Evolutionary conservation across 2,113 vertebrate genomes (phyloP), one percentile per base, ranked within the genome.

Genomic region (Esox niger): DNA sequence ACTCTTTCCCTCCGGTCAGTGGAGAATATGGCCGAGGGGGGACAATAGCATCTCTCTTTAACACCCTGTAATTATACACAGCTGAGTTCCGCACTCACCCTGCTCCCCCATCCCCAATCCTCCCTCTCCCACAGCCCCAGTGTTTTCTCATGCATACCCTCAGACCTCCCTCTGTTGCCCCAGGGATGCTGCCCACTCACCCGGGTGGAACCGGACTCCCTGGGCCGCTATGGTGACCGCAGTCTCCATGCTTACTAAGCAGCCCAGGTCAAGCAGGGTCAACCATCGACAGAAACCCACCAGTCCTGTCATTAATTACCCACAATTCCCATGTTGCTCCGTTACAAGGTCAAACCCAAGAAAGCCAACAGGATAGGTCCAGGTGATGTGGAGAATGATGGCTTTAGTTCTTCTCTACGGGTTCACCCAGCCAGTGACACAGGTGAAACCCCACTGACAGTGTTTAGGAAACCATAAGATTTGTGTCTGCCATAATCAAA

Each of bases 271-370:
- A 86, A 71, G 74, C 20, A 3, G 30, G 86, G 84, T 89, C 85
- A 89, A 86, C 78, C 76, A 71, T 78, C 81, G 82, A 86, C 83
- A 87, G 82, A 79, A 59, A 77, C 62, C 66, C 81, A 66, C 79
- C 80, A 86, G 23, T 56, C 81, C 86, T 88, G 86, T 80, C 81
- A 86, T 87, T 83, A 86, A 88, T 89, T 86, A 86, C 78, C 78
- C 70, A 82, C 23, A 73, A 67, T 76, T 78, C 85, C 81, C 30
- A 69, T 78, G 83, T 2, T 2, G n/a, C 69, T 76, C 65, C 63
- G 32, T 7, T 43, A 15, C 38, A 17, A 15, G 13, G 38, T 43
- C 38, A 43, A n/a, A 43, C 38, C 73, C 63, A 67, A 75, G 68
- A 67, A 67, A 69, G 73, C 73, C 46, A 49, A 33, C 31, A 15